Evolutionary conservation across 2,888 invertebrate species (phyloP), one percentile per base, ranked within the genome.

Genomic region (Xanthorhoe designata): DNA sequence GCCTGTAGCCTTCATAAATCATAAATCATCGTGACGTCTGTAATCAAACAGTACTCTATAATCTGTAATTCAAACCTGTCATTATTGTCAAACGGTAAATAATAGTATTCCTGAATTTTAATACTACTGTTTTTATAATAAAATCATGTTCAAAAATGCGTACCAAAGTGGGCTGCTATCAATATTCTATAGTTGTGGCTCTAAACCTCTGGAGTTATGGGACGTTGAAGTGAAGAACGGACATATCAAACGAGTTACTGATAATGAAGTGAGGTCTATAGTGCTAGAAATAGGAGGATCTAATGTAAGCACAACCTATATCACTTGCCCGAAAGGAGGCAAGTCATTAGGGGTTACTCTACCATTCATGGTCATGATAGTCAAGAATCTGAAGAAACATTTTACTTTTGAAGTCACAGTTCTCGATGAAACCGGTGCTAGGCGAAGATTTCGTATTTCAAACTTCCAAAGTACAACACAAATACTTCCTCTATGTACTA

Each of bases 371-470:
- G 97, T 99, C 3, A 96, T 99, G 96, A 96, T 99, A 68, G 97
- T 99, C 29, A 99, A 99, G 88, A 99, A 99, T 90, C 94, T 99
- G 88, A 98, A 98, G 83, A 99, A 99, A 87, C 99, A 98, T 90
- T 99, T 99, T 89, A 97, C 98, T 13, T 99, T 99, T 86, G 99
- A 99, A 95, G 95, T 96, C 84, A 93, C 89, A 82, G 85, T 86
- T 67, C 88, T 97, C 76, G 99, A 99, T 88, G 98, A 99, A 84
- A 98, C 98, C 82, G 96, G 97, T 79, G 97, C 98, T 66, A 95
- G 97, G 75, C 94, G 99, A 64, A 94, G 99, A 81, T 99, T 99
- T 92, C 95, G 99, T 61, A 98, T 98, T 3, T 98, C 98, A 49
- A 99, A 99, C 91, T 99, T 98, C 87, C 99, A 99, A 90, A 98